A percentile compares a stretch with the other conserved stretches of the same genome.
Conservation (phyloP, 2,113 vertebrate species). For the Dipodomys spectabilis region DNA sequence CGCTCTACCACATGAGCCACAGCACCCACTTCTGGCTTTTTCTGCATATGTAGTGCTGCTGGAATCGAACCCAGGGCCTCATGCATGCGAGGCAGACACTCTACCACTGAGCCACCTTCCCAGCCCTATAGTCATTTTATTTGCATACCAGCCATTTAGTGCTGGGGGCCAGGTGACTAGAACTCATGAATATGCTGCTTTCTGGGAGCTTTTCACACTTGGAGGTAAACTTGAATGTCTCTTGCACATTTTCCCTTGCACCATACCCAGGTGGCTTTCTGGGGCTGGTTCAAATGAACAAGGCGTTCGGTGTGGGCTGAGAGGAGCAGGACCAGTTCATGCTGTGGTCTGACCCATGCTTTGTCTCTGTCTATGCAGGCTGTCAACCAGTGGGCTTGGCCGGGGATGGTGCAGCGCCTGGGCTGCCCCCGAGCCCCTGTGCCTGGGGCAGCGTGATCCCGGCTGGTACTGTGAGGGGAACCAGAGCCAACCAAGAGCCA, state of each 20-base stretch:
- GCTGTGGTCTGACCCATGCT: slow-evolving; percentile 51
- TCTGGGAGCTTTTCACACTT: slow-evolving; percentile 29
- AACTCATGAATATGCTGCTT: not conserved
- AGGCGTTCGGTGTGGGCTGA: slow-evolving; percentile 57
- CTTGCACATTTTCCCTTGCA: not conserved
- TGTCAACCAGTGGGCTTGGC: slow-evolving; percentile 64
- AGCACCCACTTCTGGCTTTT: too few relatives aligned
- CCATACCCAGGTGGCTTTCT: slow-evolving; percentile 27
- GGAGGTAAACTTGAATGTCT: not conserved
- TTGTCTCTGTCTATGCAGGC: slow-evolving; percentile 74
- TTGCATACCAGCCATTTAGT: not conserved
- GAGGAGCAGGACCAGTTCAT: slow-evolving; percentile 61
- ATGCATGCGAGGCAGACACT: too few relatives aligned
- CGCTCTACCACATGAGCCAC: too few relatives aligned
- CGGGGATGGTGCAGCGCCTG: too few relatives aligned
- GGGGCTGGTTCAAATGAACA: slow-evolving; percentile 58
- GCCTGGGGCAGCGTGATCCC: too few relatives aligned
- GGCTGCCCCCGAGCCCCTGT: too few relatives aligned
- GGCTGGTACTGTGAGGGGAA: too few relatives aligned
- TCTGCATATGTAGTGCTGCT: too few relatives aligned
- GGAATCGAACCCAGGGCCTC: too few relatives aligned
- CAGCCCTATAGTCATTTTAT: not conserved
- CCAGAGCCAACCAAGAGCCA: too few relatives aligned
- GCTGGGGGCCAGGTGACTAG: not conserved
- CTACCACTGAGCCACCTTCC: too few relatives aligned